These are phyloP conservation scores for Syritta pipiens DNA, from an alignment of 2,888 invertebrate species.

Conservation along the genomic window DNA sequence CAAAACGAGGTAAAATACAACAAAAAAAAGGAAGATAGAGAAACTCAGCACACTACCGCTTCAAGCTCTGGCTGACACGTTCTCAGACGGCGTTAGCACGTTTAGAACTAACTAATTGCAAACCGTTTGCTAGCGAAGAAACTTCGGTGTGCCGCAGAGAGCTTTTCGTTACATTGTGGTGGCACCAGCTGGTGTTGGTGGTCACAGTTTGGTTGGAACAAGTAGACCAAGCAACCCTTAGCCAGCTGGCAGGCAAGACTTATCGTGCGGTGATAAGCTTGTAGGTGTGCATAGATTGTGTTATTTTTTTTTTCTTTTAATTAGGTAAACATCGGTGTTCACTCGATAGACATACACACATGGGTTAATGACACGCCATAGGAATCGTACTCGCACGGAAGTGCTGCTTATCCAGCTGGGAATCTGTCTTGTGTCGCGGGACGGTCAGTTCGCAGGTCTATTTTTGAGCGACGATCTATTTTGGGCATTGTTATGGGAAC, in stretches of 20 bases:
- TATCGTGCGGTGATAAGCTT: constrained; percentile 27
- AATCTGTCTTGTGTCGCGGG: too few species aligned
- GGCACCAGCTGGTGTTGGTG: constrained; percentile 12
- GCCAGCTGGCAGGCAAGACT: background rate
- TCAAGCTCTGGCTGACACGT: constrained; percentile 40
- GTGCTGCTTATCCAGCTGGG: too few species aligned
- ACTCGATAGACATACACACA: too few species aligned
- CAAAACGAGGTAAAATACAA: background rate
- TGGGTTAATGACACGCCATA: constrained; percentile 21
- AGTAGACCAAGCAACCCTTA: constrained; percentile 44
- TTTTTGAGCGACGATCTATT: too few species aligned
- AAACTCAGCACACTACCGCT: background rate
- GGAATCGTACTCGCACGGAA: constrained; percentile 3
- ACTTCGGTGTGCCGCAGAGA: constrained; percentile 70
- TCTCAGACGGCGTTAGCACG: constrained; percentile 73
- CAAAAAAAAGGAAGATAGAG: background rate
- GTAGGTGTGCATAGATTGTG: background rate
- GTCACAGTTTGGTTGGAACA: constrained; percentile 9
- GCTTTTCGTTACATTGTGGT: constrained; percentile 46
- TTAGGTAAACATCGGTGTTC: too few species aligned
- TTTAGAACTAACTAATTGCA: constrained; percentile 76
- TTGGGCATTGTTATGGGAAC: background rate
- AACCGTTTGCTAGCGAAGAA: constrained; percentile 71
- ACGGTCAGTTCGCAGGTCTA: too few species aligned
- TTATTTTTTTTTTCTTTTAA: background rate